phyloP scores from a whole-genome alignment of 2,797 vertebrate species.

The Rhinatrema bivittatum region DNA sequence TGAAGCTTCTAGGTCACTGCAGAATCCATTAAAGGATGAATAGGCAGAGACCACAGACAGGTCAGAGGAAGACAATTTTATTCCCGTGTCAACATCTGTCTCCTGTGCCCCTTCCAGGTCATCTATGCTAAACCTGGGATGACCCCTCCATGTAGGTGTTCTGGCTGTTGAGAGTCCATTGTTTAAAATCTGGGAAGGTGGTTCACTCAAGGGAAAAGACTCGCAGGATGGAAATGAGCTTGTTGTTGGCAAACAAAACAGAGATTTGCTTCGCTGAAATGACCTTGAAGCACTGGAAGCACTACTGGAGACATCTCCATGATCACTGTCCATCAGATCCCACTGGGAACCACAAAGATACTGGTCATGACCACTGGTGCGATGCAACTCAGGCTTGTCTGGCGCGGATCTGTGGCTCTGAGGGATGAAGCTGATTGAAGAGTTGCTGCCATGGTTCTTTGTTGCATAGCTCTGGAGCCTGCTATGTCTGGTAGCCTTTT shows the following conservation, averaged over 20 bases:
- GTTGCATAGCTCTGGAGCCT: slow-evolving; percentile 21
- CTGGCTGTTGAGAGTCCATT: slow-evolving; percentile 3
- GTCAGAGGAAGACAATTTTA: slow-evolving; percentile 69
- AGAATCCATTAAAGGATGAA: slow-evolving; percentile 50
- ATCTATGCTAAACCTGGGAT: slow-evolving; percentile 63
- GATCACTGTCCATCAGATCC: slow-evolving; percentile 15
- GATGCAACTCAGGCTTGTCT: slow-evolving; percentile 27
- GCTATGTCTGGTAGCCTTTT: slow-evolving; percentile 32
- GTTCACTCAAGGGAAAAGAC: slow-evolving; percentile 21
- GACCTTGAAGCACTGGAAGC: slow-evolving; percentile 43
- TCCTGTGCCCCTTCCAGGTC: slow-evolving; percentile 77
- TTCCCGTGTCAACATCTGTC: slow-evolving; percentile 86
- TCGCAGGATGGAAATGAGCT: slow-evolving; percentile 44
- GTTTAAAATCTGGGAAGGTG: slow-evolving; percentile 35
- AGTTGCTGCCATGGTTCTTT: slow-evolving; percentile 22
- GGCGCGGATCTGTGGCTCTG: slow-evolving; percentile 24
- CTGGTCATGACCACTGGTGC: slow-evolving; percentile 3
- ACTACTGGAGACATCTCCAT: slow-evolving; percentile 14
- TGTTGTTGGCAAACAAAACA: slow-evolving; percentile 73
- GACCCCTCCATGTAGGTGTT: slow-evolving; percentile 20
- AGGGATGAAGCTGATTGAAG: slow-evolving; percentile 26
- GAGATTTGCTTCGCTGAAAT: slow-evolving; percentile 65
- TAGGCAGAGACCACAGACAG: slow-evolving; percentile 83
- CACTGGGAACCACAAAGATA: slow-evolving; percentile 39
- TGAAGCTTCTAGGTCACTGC: slow-evolving; percentile 19